phyloP scores from a whole-genome alignment of 2,888 invertebrate genomes.

The Athalia cordata region DNA sequence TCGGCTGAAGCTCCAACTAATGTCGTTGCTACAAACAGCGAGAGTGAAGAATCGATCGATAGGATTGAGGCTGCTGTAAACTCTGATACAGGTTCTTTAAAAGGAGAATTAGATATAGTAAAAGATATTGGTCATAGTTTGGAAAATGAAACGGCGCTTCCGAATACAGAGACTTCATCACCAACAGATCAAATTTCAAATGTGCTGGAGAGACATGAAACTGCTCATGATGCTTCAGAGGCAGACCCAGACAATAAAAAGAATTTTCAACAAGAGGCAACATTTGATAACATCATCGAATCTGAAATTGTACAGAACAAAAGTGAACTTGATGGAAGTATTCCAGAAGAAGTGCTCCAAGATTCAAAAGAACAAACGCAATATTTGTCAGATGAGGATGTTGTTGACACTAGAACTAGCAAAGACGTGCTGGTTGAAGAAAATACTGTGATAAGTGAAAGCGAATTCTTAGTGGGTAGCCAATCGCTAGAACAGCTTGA shows the following conservation, averaged over 20 bases:
- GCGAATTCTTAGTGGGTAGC: not conserved
- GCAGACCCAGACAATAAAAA: constrained; percentile 25
- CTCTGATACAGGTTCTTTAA: constrained; percentile 17
- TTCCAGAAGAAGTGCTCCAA: not conserved
- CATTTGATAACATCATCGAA: not conserved
- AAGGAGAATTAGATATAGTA: constrained; percentile 19
- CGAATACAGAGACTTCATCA: constrained; percentile 29
- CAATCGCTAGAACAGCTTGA: not conserved
- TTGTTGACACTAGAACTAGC: not conserved
- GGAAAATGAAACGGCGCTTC: constrained; percentile 7
- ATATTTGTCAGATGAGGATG: constrained; percentile 8
- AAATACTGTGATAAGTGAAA: not conserved
- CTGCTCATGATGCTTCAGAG: constrained; percentile 27
- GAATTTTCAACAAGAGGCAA: constrained; percentile 5
- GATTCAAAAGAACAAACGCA: constrained; percentile 18
- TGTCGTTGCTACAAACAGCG: constrained; percentile 25
- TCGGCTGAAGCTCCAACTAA: constrained; percentile 1
- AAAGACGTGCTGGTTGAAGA: not conserved
- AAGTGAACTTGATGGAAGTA: constrained; percentile 32
- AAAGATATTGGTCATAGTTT: constrained; percentile 44
- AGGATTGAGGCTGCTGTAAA: constrained; percentile 18
- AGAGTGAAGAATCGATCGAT: not conserved
- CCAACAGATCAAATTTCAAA: constrained; percentile 26
- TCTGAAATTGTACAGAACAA: constrained; percentile 12
- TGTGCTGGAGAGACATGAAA: constrained; percentile 36